A percentile compares a stretch with the other conserved stretches of the same genome.
Conservation (phyloP, 2,888 invertebrate genomes). For the Graphium colonna region DNA sequence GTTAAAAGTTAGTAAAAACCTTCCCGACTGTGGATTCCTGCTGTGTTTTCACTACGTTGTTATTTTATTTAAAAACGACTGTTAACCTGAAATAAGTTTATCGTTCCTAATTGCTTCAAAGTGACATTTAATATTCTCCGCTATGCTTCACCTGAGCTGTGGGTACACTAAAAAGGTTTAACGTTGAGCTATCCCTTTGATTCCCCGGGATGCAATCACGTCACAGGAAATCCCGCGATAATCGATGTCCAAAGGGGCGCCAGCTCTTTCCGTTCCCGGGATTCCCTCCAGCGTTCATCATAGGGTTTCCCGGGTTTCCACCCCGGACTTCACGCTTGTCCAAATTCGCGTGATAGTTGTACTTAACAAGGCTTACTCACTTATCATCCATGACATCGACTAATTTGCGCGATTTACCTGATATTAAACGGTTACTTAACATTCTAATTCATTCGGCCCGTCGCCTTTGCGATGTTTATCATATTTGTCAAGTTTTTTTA, state of each 20-base stretch:
- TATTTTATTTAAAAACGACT: no score
- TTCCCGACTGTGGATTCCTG: no score
- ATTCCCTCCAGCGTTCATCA: conserved; percentile 65
- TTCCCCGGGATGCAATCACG: conserved; percentile 32
- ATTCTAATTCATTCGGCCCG: conserved; percentile 18
- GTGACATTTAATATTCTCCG: no score
- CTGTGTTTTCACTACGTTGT: no score
- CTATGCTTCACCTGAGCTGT: no score
- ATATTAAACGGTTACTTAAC: conserved; percentile 19
- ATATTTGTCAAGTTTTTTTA: background rate
- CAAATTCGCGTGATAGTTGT: conserved; percentile 30
- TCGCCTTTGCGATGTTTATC: conserved; percentile 5
- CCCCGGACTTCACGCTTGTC: conserved; percentile 44
- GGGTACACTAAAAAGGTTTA: no score
- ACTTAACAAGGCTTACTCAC: background rate
- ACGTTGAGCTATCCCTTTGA: no score
- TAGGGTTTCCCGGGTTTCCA: conserved; percentile 60
- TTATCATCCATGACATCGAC: conserved; percentile 21
- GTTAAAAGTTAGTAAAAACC: no score
- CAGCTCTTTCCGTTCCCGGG: conserved; percentile 44
- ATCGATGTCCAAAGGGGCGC: conserved; percentile 55
- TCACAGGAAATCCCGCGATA: conserved; percentile 58
- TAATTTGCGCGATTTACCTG: conserved; percentile 14
- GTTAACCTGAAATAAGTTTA: no score
- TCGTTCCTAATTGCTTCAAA: no score